Conservation (phyloP, 37 sponge, comb jelly and placozoan species). For the Axinella damicornis region DNA sequence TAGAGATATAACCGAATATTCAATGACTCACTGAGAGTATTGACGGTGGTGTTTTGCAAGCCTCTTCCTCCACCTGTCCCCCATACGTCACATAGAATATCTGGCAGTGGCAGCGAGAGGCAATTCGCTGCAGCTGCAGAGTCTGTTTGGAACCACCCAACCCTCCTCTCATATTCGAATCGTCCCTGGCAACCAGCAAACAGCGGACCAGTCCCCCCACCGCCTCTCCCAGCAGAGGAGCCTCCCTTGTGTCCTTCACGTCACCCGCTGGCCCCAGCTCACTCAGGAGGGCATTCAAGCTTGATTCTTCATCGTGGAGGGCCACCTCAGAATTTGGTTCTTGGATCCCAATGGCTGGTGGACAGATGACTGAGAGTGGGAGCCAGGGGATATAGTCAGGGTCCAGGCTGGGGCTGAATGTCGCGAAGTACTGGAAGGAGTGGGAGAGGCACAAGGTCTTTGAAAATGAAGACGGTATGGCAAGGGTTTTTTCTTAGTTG, state of each 20-base stretch:
- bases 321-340: not conserved
- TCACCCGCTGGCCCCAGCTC: conserved; percentile 22
- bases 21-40: not conserved
- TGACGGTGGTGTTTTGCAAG: not conserved
- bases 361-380: conserved; percentile 57
- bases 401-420: conserved; percentile 25
- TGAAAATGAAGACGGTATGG: not conserved
- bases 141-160: not conserved
- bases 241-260: not conserved
- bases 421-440: conserved; percentile 69
- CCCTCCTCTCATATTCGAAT: not conserved
- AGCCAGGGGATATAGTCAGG: conserved; percentile 69
- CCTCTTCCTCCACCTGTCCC: conserved; percentile 33
- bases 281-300: conserved; percentile 43
- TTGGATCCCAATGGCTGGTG: not conserved
- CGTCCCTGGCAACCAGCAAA: conserved; percentile 7
- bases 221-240: conserved; percentile 49
- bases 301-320: conserved; percentile 12
- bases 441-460: too few relatives aligned
- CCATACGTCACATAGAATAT: conserved; percentile 78
- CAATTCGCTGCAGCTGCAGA: conserved; percentile 80
- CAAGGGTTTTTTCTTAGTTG: not conserved
- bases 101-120: conserved; percentile 86
- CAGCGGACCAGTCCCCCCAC: conserved; percentile 82
- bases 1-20: too few relatives aligned